Base-by-base conservation (phyloP, 2,888 invertebrate genomes). In the Uloborus plumipes region DNA sequence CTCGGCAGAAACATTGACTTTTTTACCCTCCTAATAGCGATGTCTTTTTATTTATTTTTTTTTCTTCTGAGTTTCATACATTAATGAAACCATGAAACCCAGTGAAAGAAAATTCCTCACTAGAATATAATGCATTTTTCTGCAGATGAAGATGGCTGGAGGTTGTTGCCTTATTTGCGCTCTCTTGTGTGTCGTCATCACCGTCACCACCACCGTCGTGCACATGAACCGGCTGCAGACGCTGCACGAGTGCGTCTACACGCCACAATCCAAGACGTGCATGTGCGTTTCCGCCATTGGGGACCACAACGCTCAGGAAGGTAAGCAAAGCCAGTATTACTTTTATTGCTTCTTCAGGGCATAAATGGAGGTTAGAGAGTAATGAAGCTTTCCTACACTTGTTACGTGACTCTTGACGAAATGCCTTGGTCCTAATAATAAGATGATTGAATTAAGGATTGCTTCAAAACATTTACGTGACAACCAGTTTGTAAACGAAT, bases 161-260 rank as follows among this genome's bases (percentile, higher is more conserved):
- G 93, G 94, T 3, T 95, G 95, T 88, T 95, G 95, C 85, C 90
- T 96, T 82, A 93, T 95, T 67, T 95, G 95, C 87, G 95, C 96
- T 9, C 90, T 96, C 80, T 94, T 95, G 0, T 96, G 96, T 88
- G 95, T 96, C 39, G 91, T 96, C 71, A 95, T 96, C 74, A 94
- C 94, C 22, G 95, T 96, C 67, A 96, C 96, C 1, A 96, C 96
- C 0, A 96, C 95, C 0, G 95, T 96, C 51, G 93, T 96, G 86
- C 96, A 96, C 89, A 96, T 96, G 96, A 92, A 88, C 89, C 93
- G 96, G 84, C 90, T 96, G 62, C 96, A 96, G 89, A 94, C 95
- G 0, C 89, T 96, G 16, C 92, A 94, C 85, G 95, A 95, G 89
- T 96, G 96, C 88, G 94, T 95, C 87, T 96, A 95, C 89, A 95